phyloP scores from a whole-genome alignment of 2,888 invertebrate genomes.

The Drosophila dives region DNA sequence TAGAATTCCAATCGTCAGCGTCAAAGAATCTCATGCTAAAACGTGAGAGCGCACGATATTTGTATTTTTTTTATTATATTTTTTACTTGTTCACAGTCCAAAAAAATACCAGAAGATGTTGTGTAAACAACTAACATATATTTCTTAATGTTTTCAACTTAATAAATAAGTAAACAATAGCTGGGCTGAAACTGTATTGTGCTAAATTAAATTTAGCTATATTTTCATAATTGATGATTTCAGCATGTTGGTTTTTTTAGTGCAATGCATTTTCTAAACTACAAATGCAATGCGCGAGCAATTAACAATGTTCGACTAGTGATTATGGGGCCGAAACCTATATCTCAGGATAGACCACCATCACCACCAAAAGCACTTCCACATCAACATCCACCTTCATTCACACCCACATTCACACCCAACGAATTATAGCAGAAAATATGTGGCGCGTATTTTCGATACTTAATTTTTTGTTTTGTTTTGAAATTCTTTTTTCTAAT shows the following conservation, averaged over 20 bases:
- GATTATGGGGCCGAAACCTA: slow-evolving; percentile 45
- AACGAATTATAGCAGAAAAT: slow-evolving; percentile 54
- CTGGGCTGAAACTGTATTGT: background rate
- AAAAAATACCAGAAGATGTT: slow-evolving; percentile 13
- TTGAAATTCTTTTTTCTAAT: slow-evolving; percentile 72
- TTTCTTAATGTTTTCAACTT: slow-evolving; percentile 40
- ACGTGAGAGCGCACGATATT: slow-evolving; percentile 70
- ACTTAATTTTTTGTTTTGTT: slow-evolving; percentile 63
- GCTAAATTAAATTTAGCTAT: slow-evolving; percentile 1
- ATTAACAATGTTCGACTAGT: slow-evolving; percentile 65
- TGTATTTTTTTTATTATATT: slow-evolving; percentile 28
- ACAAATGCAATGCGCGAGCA: slow-evolving; percentile 52
- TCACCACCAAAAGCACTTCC: slow-evolving; percentile 23
- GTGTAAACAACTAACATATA: slow-evolving; percentile 66
- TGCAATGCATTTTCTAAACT: slow-evolving; percentile 16
- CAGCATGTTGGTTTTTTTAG: slow-evolving; percentile 9
- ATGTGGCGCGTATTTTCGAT: slow-evolving; percentile 52
- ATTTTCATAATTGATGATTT: slow-evolving; percentile 36
- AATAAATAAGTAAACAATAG: slow-evolving; percentile 17
- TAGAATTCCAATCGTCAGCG: slow-evolving; percentile 74
- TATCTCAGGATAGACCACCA: background rate
- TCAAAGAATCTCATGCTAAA: slow-evolving; percentile 70
- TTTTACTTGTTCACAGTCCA: slow-evolving; percentile 17
- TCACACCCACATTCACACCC: slow-evolving; percentile 50
- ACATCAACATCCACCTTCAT: slow-evolving; percentile 32